Conservation (phyloP, 2,888 invertebrate genomes). For the Nomada hirtipes region DNA sequence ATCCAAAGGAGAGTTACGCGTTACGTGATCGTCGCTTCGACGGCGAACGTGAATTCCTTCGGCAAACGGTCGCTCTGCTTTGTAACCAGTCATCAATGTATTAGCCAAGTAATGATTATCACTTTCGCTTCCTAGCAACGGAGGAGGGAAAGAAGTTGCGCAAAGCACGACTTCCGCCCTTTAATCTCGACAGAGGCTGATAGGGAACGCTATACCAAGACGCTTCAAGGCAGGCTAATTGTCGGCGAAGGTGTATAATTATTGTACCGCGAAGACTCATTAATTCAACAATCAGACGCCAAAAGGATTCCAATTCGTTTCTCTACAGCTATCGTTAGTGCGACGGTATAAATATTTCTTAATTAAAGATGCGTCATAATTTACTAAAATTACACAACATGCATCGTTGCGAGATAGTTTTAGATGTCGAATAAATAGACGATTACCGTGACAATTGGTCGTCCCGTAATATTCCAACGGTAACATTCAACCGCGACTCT, state of each 20-base stretch:
- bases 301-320: neutral
- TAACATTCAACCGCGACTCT: neutral
- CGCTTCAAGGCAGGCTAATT: neutral
- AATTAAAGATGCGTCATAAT: neutral
- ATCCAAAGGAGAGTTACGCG: neutral
- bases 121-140: slow-evolving; percentile 44
- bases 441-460: neutral
- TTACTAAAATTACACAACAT: neutral
- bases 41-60: slow-evolving; percentile 28
- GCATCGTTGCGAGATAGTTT: neutral
- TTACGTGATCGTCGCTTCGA: neutral
- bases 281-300: neutral
- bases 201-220: neutral
- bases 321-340: neutral
- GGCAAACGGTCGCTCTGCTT: slow-evolving; percentile 19
- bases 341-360: neutral
- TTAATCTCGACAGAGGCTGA: neutral
- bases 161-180: neutral
- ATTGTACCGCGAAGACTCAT: neutral
- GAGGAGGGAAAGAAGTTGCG: slow-evolving; percentile 22
- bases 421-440: no score
- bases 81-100: slow-evolving; percentile 40
- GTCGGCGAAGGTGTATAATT: neutral
- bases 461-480: neutral
- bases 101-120: slow-evolving; percentile 44